Conservation (phyloP, 2,113 vertebrate species). For the Actenoides lindsayi region DNA sequence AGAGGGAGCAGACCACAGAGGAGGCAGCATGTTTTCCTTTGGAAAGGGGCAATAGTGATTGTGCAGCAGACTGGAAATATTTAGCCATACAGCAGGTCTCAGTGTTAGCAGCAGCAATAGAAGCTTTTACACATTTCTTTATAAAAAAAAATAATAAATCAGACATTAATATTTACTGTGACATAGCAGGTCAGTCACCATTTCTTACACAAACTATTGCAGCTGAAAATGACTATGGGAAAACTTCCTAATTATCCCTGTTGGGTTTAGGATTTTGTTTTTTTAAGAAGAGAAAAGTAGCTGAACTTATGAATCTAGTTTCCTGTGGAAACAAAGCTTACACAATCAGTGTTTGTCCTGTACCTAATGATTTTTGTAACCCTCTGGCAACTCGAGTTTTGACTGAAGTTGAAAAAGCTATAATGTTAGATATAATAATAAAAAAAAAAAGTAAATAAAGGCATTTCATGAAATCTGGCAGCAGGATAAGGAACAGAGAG, state of each 20-base stretch:
- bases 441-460: not conserved
- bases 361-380: not conserved
- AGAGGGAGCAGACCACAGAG: not conserved
- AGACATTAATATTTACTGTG: not conserved
- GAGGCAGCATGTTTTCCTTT: not conserved
- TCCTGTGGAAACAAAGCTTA: constrained; percentile 59
- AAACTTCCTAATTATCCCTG: constrained; percentile 2
- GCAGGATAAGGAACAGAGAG: not conserved
- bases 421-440: not conserved
- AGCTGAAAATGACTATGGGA: constrained; percentile 18
- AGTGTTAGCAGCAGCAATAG: not conserved
- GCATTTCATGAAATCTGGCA: not conserved
- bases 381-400: constrained; percentile 3
- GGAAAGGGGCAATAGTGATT: not conserved
- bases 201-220: not conserved
- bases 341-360: constrained; percentile 18
- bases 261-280: not conserved
- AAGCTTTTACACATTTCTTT: not conserved
- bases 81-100: not conserved
- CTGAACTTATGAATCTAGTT: constrained; percentile 38
- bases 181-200: not conserved
- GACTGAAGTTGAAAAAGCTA: not conserved
- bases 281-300: not conserved
- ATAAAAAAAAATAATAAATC: not conserved
- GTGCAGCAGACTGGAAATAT: not conserved